phyloP scores from a whole-genome alignment of 2,888 invertebrate genomes.

The Deroplatys truncata region DNA sequence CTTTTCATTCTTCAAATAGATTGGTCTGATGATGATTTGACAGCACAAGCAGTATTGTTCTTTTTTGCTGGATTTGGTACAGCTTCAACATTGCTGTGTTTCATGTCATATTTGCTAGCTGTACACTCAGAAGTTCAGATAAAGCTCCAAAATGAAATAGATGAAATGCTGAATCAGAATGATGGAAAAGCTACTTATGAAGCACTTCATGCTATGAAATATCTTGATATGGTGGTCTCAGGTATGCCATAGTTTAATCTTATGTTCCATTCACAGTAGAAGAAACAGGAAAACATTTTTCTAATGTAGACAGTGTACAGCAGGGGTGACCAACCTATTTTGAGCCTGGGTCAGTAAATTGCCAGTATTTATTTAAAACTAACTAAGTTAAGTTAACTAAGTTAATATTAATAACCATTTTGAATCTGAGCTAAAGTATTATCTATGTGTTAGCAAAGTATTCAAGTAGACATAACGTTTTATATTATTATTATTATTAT shows the following conservation, averaged over 20 bases:
- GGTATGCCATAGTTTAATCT: conserved; percentile 22
- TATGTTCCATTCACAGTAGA: not conserved
- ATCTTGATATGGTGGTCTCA: conserved; percentile 55
- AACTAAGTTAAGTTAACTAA: no score
- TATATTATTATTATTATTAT: no score
- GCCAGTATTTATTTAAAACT: no score
- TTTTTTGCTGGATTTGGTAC: conserved; percentile 38
- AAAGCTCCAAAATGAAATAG: conserved; percentile 34
- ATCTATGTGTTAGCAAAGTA: no score
- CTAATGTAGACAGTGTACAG: no score
- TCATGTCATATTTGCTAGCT: conserved; percentile 34
- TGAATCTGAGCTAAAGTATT: no score
- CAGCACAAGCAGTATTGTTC: conserved; percentile 34
- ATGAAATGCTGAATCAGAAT: conserved; percentile 28
- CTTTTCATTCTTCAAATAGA: not conserved
- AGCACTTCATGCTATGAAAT: conserved; percentile 49
- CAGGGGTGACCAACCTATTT: no score
- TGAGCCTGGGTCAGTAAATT: no score
- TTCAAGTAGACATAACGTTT: no score
- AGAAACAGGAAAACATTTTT: no score
- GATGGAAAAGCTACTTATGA: conserved; percentile 34
- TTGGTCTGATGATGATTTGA: conserved; percentile 21
- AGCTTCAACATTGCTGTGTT: conserved; percentile 36
- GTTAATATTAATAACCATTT: no score
- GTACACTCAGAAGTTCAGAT: conserved; percentile 35